phyloP scores from a whole-genome alignment of 1,140 invertebrate species.

The Calliopsis andreniformis region DNA sequence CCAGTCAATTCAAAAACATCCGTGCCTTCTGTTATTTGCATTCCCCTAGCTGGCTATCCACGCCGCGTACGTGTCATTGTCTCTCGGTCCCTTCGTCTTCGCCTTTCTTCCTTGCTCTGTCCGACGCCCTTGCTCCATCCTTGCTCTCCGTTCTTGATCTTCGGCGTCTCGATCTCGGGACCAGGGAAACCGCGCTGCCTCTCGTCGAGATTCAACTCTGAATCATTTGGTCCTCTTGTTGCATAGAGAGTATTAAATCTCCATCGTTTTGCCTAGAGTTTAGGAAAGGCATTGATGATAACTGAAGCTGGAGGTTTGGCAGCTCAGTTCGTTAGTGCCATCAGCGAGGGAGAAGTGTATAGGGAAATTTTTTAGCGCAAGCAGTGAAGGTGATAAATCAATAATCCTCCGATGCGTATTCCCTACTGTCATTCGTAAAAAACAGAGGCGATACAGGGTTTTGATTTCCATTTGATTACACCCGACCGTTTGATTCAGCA shows the following conservation, averaged over 20 bases:
- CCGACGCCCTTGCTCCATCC: slow-evolving; percentile 40
- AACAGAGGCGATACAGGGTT: slow-evolving; percentile 25
- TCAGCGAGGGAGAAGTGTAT: background rate
- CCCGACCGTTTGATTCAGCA: slow-evolving; percentile 34
- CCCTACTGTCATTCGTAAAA: slow-evolving; percentile 12
- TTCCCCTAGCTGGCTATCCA: slow-evolving; percentile 72
- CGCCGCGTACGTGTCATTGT: slow-evolving; percentile 72
- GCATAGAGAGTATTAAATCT: too few relatives aligned
- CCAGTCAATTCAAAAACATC: slow-evolving; percentile 80
- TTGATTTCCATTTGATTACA: slow-evolving; percentile 47
- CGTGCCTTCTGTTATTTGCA: slow-evolving; percentile 80
- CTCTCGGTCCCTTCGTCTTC: slow-evolving; percentile 51
- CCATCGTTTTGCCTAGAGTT: too few relatives aligned
- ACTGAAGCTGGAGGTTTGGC: too few relatives aligned
- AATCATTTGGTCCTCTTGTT: background rate
- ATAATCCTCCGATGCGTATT: slow-evolving; percentile 36
- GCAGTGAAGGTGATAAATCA: slow-evolving; percentile 31
- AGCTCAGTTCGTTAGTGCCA: too few relatives aligned
- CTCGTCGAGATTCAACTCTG: slow-evolving; percentile 1
- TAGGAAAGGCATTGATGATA: too few relatives aligned
- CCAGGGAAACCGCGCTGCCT: background rate
- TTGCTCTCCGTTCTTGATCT: slow-evolving; percentile 13
- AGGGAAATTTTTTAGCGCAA: background rate
- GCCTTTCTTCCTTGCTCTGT: slow-evolving; percentile 2
- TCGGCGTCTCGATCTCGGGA: slow-evolving; percentile 4